Evolutionary conservation across 2,113 vertebrate genomes (phyloP).

Genomic region (Lanius ludovicianus): DNA sequence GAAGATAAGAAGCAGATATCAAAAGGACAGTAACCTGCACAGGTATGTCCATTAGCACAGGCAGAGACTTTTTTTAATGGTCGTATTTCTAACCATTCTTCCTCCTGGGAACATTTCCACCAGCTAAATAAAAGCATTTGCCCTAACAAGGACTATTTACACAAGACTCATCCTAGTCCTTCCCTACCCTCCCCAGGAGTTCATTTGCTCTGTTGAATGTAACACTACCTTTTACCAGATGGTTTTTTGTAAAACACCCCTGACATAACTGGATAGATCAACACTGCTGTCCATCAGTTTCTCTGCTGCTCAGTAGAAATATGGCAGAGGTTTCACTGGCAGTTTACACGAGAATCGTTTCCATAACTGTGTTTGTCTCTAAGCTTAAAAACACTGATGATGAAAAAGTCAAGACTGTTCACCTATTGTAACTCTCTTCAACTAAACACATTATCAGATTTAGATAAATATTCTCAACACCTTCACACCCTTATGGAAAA

Average conservation of each 20-base stretch:
- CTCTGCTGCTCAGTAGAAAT: not conserved
- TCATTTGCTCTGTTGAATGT: not conserved
- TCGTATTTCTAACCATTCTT: not conserved
- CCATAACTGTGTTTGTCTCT: fast-evolving
- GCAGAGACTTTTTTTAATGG: not conserved
- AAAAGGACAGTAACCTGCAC: not conserved
- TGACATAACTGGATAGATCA: not conserved
- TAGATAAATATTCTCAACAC: not conserved
- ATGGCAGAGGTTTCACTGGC: not conserved
- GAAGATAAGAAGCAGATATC: not conserved
- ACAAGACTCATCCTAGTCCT: not conserved
- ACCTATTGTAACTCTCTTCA: not conserved
- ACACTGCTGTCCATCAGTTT: not conserved
- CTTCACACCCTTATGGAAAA: not conserved
- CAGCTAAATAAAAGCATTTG: not conserved
- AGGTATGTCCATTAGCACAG: not conserved
- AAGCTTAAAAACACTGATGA: not conserved
- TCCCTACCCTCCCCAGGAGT: not conserved
- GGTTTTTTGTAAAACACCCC: not conserved
- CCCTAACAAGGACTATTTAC: not conserved
- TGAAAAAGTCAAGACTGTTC: not conserved
- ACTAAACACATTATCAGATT: not conserved
- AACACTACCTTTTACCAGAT: not conserved
- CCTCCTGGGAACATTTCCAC: not conserved
- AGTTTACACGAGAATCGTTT: fast-evolving